A percentile compares a stretch with the other conserved stretches of the same genome.
Evolutionary conservation across 1,140 invertebrate genomes (phyloP).

Genomic region (Lordiphosa mommai): DNA sequence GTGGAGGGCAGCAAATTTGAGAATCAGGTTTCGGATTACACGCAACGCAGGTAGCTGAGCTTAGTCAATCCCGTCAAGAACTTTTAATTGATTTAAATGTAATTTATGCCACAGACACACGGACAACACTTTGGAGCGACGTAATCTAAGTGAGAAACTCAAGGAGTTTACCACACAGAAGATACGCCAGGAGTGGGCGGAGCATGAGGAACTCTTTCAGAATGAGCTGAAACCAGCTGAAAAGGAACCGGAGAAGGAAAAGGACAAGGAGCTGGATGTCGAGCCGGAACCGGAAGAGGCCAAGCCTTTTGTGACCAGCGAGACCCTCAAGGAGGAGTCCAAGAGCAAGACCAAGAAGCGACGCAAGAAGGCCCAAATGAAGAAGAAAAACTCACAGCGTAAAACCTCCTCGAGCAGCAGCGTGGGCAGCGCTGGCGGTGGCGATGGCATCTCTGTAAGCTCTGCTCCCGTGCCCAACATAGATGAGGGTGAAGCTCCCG

Average conservation of each 20-base stretch:
- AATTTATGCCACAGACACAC: constrained; percentile 50
- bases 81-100: neutral
- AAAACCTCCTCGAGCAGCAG: constrained; percentile 83
- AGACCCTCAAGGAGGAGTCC: constrained; percentile 65
- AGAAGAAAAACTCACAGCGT: constrained; percentile 87
- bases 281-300: constrained; percentile 2
- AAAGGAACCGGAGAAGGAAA: constrained; percentile 28
- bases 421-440: constrained; percentile 53
- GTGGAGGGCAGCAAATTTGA: constrained; percentile 79
- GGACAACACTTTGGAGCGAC: constrained; percentile 68
- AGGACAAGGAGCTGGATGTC: constrained; percentile 11
- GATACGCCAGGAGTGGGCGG: constrained; percentile 77
- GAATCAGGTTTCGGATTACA: constrained; percentile 84
- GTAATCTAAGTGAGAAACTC: constrained; percentile 58
- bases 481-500: constrained; percentile 50
- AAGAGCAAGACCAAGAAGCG: constrained; percentile 86
- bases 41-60: constrained; percentile 81
- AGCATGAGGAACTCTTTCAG: constrained; percentile 74
- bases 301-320: constrained; percentile 26
- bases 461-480: constrained; percentile 51
- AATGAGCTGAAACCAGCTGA: constrained; percentile 49
- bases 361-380: constrained; percentile 88
- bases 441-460: constrained; percentile 48
- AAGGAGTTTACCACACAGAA: constrained; percentile 78
- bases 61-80: neutral